Base-by-base conservation (phyloP, 2,888 invertebrate species). In the Catocala sponsa region DNA sequence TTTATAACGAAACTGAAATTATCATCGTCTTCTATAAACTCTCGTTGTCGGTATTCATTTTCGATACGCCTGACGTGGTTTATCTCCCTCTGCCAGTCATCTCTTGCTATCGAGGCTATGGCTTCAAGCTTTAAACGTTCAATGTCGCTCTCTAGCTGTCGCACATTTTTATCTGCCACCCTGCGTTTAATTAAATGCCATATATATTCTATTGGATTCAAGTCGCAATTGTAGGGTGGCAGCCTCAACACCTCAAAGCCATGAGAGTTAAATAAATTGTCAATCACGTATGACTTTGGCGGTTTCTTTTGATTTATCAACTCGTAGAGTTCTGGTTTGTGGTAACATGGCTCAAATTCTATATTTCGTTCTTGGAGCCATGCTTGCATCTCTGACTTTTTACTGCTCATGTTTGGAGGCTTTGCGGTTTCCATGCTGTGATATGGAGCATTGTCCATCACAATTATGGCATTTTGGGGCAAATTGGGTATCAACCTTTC, bases 161-260 rank as follows among this genome's bases (percentile, higher is more conserved):
- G 25, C n/a, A 79, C 25, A 43, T 80, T 79, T 76, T 80, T 76
- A 25, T 78, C 79, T 68, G 76, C 74, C 68, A 78, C 72, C 65
- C 72, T 74, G 63, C 70, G 74, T 35, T 78, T 75, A 1, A 77
- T 55, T 15, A 76, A 53, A 62, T 78, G 74, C 72, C 76, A 58
- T n/a, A 58, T 46, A 10, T 58, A 46, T 10, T 58, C 51, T 12
- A 58, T 58, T 5, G 81, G 82, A 61, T 83, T 84, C 9, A 84
- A 65, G 59, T 84, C 81, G 54, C 80, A 80, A 51, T 83, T 76
- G 47, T 82, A 83, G 0, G 85, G 83, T 41, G 84, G 84, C 63
- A 85, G 59, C 43, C 82, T 66, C 15, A 86, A 58, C 7, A 83
- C 77, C 50, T 75, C 78, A 58, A 78, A 81, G 52, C 81, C 79